These are phyloP conservation scores for Limanda limanda DNA, from an alignment of 2,113 vertebrate species.

Conservation along the genomic window DNA sequence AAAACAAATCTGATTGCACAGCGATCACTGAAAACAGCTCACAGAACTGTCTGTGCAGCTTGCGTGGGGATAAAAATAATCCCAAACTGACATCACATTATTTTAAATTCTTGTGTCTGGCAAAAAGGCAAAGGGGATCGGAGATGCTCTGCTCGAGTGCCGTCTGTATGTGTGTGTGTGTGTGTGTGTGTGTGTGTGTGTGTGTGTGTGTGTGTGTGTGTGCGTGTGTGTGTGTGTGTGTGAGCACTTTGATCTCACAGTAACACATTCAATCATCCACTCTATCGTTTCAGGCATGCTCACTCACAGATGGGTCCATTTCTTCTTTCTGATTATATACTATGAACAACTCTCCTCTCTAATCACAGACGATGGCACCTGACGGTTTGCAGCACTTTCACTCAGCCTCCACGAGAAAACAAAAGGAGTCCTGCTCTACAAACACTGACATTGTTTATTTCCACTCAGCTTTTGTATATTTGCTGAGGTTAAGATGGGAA, in stretches of 20 bases:
- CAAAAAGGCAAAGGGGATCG: neutral
- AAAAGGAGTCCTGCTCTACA: neutral
- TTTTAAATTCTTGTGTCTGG: neutral
- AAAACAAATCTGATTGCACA: constrained; percentile 34
- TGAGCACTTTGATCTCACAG: constrained; percentile 9
- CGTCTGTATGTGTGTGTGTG: neutral
- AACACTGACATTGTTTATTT: neutral
- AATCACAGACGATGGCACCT: constrained; percentile 1
- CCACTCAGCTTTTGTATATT: neutral
- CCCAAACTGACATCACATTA: neutral
- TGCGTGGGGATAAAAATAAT: constrained; percentile 30
- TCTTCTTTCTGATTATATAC: constrained; percentile 2
- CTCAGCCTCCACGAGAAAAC: neutral
- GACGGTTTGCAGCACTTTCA: neutral
- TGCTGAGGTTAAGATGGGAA: neutral
- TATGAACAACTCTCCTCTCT: neutral
- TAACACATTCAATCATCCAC: constrained; percentile 10
- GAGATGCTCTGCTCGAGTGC: neutral
- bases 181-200: neutral
- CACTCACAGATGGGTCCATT: neutral
- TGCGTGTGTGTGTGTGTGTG: neutral
- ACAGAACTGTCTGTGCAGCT: neutral
- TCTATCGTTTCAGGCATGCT: constrained; percentile 9
- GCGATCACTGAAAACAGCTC: constrained; percentile 26
- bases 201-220: neutral